A percentile compares a stretch with the other conserved stretches of the same genome.
phyloP scores from a whole-genome alignment of 2,888 invertebrate genomes.

The Stenichneumon culpator region DNA sequence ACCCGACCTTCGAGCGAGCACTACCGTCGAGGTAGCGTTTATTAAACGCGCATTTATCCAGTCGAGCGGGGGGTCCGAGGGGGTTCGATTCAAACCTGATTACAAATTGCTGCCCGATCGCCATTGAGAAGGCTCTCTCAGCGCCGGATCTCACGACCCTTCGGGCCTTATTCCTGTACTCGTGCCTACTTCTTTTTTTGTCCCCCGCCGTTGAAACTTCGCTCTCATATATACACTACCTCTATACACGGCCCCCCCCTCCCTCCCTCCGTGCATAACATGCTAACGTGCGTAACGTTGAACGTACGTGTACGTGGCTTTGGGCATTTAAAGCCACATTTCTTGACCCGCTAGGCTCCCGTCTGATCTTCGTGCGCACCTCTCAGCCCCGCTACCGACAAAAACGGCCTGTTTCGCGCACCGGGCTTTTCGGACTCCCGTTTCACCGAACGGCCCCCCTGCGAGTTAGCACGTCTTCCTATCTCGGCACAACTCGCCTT shows the following conservation, averaged over 20 bases:
- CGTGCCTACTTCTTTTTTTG: slow-evolving; percentile 20
- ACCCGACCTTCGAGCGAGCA: neutral
- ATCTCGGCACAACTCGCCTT: slow-evolving; percentile 18
- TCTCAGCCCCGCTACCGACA: slow-evolving; percentile 2
- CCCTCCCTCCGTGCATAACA: neutral
- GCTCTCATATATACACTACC: neutral
- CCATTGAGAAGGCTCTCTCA: slow-evolving; percentile 36
- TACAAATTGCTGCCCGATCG: slow-evolving; percentile 69
- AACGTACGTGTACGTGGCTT: slow-evolving; percentile 74
- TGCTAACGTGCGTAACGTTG: slow-evolving; percentile 6
- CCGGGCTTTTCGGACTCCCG: slow-evolving; percentile 44
- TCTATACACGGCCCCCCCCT: neutral
- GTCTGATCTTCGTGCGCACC: neutral
- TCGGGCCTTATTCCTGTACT: slow-evolving; percentile 14
- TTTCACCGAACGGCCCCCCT: slow-evolving; percentile 25
- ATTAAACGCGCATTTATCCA: slow-evolving; percentile 72
- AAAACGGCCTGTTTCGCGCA: slow-evolving; percentile 16
- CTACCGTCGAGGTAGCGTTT: slow-evolving; percentile 55
- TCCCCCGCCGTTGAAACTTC: neutral
- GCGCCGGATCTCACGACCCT: slow-evolving; percentile 44
- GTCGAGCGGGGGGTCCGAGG: slow-evolving; percentile 7
- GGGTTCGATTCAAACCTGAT: slow-evolving; percentile 70
- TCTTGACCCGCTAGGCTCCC: neutral
- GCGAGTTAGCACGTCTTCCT: slow-evolving; percentile 9
- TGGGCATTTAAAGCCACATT: slow-evolving; percentile 76